Evolutionary conservation across 2,888 invertebrate genomes (phyloP).

Genomic region (Troides helena): DNA sequence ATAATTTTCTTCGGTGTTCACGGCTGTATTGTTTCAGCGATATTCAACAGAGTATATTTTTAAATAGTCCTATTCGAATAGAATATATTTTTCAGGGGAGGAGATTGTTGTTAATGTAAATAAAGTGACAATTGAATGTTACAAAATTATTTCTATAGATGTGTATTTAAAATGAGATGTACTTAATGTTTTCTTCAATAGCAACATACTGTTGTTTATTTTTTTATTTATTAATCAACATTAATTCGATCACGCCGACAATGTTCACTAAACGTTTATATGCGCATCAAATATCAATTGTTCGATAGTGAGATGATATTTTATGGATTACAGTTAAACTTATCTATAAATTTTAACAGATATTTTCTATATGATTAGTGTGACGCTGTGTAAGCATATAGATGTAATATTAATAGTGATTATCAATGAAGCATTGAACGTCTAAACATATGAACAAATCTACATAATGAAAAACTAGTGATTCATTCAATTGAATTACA

Average conservation of each 20-base stretch:
- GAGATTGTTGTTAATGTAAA: neutral
- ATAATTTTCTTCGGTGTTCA: too few species aligned
- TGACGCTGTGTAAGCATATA: constrained; percentile 67
- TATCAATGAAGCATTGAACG: constrained; percentile 26
- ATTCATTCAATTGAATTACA: too few species aligned
- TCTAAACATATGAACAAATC: neutral
- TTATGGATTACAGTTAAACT: constrained; percentile 40
- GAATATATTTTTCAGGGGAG: neutral
- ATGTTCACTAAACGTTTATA: constrained; percentile 38
- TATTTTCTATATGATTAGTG: constrained; percentile 75
- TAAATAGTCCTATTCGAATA: neutral
- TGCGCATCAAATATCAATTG: constrained; percentile 51
- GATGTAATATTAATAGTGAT: constrained; percentile 43
- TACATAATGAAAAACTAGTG: too few species aligned
- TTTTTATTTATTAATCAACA: constrained; percentile 9
- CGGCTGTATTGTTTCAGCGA: neutral
- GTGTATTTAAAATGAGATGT: neutral
- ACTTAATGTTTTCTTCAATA: neutral
- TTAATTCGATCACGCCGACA: constrained; percentile 44
- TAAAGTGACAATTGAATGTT: neutral
- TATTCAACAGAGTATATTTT: neutral
- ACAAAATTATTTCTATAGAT: neutral
- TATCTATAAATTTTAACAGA: constrained; percentile 68
- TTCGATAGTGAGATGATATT: constrained; percentile 33
- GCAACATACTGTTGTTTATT: too few species aligned